Conservation (phyloP, 1,140 invertebrate species). For the Polypedilum vanderplanki region DNA sequence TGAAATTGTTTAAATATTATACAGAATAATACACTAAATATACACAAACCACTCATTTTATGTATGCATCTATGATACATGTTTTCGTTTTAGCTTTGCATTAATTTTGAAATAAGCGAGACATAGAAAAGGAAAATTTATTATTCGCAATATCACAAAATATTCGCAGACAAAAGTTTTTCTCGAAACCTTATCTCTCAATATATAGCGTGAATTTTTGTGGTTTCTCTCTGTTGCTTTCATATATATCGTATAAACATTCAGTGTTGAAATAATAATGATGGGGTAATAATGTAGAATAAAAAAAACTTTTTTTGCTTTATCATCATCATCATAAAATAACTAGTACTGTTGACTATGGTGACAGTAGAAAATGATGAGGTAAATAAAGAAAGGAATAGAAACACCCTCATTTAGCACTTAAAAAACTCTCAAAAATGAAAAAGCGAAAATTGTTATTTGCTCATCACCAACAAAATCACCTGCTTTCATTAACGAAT, state of each 20-base stretch:
- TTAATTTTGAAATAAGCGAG: neutral
- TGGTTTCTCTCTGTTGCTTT: neutral
- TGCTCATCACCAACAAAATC: neutral
- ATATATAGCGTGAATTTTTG: neutral
- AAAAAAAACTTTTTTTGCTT: constrained; percentile 4
- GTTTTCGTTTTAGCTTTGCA: neutral
- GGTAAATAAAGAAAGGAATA: too few species aligned
- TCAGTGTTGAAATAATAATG: neutral
- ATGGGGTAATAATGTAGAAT: neutral
- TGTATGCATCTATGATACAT: neutral
- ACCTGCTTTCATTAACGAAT: neutral
- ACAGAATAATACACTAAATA: neutral
- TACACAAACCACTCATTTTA: neutral
- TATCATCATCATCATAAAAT: neutral
- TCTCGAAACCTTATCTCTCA: neutral
- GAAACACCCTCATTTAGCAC: too few species aligned
- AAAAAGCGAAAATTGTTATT: constrained; percentile 2
- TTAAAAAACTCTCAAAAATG: neutral
- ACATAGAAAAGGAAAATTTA: neutral
- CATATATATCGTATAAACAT: neutral
- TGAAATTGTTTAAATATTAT: constrained; percentile 21
- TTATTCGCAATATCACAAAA: constrained; percentile 5
- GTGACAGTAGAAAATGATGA: too few species aligned
- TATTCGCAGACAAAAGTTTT: constrained; percentile 11
- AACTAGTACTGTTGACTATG: too few species aligned